Conservation (phyloP, 1,140 invertebrate species). For the Lamellibrachia luymesi region DNA sequence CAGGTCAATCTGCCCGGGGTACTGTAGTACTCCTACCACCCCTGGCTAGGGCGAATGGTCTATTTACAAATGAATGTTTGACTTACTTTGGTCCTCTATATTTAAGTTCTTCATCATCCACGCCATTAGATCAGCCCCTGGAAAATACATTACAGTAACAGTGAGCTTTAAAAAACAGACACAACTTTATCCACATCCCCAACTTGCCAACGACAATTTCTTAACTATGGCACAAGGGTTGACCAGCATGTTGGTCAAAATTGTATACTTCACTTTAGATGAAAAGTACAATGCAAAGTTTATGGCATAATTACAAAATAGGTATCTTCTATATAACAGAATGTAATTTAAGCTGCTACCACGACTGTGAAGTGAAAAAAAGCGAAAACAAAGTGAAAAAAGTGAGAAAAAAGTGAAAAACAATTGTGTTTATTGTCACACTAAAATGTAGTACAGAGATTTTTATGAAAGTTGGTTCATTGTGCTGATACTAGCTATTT, state of each 20-base stretch:
- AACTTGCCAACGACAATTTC: background rate
- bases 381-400: too few relatives aligned
- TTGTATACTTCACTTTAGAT: background rate
- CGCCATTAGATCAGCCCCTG: conserved; percentile 81
- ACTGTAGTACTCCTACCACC: background rate
- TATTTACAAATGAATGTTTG: background rate
- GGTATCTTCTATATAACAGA: background rate
- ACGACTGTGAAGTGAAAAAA: too few relatives aligned
- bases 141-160: conserved; percentile 18
- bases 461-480: background rate
- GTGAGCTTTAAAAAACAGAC: background rate
- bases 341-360: background rate
- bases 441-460: background rate
- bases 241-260: background rate
- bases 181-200: background rate
- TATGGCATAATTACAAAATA: background rate
- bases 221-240: background rate
- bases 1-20: background rate
- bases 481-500: too few relatives aligned
- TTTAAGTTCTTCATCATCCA: conserved; percentile 94
- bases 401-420: too few relatives aligned
- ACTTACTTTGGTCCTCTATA: conserved; percentile 81
- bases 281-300: background rate
- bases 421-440: background rate
- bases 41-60: background rate